phyloP scores from a whole-genome alignment of 2,888 invertebrate genomes.

The Aporophyla nigra region DNA sequence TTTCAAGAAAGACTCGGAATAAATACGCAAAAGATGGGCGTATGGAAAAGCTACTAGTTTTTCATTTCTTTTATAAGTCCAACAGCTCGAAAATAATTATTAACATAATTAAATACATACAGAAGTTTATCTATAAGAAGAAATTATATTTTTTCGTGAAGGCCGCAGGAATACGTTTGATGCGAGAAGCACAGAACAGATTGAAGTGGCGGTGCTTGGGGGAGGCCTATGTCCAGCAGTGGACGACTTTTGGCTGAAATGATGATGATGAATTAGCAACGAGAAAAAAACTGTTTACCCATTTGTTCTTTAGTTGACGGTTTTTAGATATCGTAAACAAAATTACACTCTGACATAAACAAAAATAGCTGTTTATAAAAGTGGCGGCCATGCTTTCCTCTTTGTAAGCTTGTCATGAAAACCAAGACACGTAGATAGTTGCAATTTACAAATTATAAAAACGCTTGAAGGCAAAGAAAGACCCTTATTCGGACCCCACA shows the following conservation, averaged over 20 bases:
- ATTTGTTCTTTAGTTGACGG: no score
- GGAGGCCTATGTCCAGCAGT: no score
- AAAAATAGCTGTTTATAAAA: no score
- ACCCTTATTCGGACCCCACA: neutral
- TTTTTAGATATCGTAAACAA: neutral
- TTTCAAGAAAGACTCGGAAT: neutral
- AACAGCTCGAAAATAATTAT: slow-evolving; percentile 2
- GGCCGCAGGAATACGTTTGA: no score
- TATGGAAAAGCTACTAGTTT: slow-evolving; percentile 4
- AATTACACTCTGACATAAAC: neutral
- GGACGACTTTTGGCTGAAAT: no score
- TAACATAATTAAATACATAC: neutral
- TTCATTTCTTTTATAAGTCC: no score
- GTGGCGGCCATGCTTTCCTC: neutral
- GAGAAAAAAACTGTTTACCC: neutral
- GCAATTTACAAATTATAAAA: neutral
- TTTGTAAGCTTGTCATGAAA: neutral
- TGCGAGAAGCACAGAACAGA: no score
- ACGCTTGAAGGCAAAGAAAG: neutral
- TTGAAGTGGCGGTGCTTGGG: no score
- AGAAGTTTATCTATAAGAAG: neutral
- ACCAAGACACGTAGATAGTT: neutral
- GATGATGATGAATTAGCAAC: neutral
- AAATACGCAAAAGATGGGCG: neutral
- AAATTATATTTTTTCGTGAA: neutral